Conservation (phyloP, 1,140 invertebrate species). For the Cydia pomonella region DNA sequence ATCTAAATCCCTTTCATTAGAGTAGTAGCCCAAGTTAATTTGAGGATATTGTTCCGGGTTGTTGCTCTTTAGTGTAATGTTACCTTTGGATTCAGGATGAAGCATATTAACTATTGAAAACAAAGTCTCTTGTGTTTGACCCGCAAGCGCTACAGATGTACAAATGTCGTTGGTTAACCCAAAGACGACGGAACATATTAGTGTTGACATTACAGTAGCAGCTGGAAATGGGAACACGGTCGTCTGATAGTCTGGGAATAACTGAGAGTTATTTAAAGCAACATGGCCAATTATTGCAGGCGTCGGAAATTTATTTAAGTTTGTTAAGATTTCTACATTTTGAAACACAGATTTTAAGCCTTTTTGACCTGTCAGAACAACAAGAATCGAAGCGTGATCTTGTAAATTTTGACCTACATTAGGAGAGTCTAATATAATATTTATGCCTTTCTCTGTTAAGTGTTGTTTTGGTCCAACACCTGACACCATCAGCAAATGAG, state of each 20-base stretch:
- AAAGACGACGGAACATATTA: background rate
- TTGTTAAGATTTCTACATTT: slow-evolving; percentile 81
- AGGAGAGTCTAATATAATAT: slow-evolving; percentile 82
- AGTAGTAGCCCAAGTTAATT: slow-evolving; percentile 82
- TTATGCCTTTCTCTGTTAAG: slow-evolving; percentile 79
- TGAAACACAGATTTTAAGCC: slow-evolving; percentile 85
- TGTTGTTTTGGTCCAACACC: slow-evolving; percentile 83
- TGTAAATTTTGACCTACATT: slow-evolving; percentile 86
- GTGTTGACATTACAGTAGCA: slow-evolving; percentile 11
- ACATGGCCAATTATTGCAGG: slow-evolving; percentile 88
- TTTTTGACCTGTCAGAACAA: slow-evolving; percentile 83
- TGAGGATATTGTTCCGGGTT: slow-evolving; percentile 81
- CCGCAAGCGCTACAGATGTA: slow-evolving; percentile 1
- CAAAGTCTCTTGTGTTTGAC: slow-evolving; percentile 13
- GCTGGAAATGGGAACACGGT: slow-evolving; percentile 7
- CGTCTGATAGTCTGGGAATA: slow-evolving; percentile 56
- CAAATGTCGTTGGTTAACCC: slow-evolving; percentile 21
- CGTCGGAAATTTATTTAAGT: slow-evolving; percentile 86
- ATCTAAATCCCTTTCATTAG: slow-evolving; percentile 87
- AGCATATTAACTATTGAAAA: slow-evolving; percentile 43
- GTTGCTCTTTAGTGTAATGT: slow-evolving; percentile 52
- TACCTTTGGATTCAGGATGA: slow-evolving; percentile 70
- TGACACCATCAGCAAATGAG: slow-evolving; percentile 83
- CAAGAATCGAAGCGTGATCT: slow-evolving; percentile 86
- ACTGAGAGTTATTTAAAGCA: slow-evolving; percentile 75